phyloP scores from a whole-genome alignment of 1,140 invertebrate genomes.

The Agrypnia vestita region DNA sequence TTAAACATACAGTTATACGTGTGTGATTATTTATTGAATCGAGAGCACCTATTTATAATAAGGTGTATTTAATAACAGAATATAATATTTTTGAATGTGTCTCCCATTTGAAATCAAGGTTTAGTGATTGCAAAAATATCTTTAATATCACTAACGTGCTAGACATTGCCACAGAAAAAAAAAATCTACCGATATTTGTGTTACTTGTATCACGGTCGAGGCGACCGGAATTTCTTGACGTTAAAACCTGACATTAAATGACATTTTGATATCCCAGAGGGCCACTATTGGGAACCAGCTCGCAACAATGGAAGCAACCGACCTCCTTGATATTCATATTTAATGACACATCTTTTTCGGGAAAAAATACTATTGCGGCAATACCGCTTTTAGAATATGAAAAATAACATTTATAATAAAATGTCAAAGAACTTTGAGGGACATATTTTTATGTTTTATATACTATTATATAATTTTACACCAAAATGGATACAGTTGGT shows the following conservation, averaged over 20 bases:
- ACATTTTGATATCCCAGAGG: constrained; percentile 52
- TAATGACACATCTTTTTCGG: constrained; percentile 42
- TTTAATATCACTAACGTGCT: not conserved
- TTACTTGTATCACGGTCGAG: constrained; percentile 30
- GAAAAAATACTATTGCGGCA: constrained; percentile 37
- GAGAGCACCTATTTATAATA: too few species aligned
- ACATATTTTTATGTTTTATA: not conserved
- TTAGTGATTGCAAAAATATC: too few species aligned
- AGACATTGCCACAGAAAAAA: not conserved
- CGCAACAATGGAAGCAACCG: constrained; percentile 42
- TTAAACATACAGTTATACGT: too few species aligned
- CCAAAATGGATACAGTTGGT: too few species aligned
- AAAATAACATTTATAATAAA: constrained; percentile 25
- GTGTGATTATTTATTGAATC: too few species aligned
- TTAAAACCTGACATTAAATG: constrained; percentile 53
- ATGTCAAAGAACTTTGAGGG: constrained; percentile 7
- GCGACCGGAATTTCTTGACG: constrained; percentile 32
- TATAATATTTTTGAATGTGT: too few species aligned
- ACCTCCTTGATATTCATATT: constrained; percentile 46
- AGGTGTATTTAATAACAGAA: too few species aligned
- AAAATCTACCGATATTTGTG: constrained; percentile 14
- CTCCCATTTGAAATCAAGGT: too few species aligned
- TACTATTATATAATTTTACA: too few species aligned
- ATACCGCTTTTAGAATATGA: constrained; percentile 29
- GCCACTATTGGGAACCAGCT: constrained; percentile 45